Evolutionary conservation across 2,888 invertebrate genomes (phyloP), one percentile per base, ranked within the genome.

Genomic region (Slavum lentiscoides): DNA sequence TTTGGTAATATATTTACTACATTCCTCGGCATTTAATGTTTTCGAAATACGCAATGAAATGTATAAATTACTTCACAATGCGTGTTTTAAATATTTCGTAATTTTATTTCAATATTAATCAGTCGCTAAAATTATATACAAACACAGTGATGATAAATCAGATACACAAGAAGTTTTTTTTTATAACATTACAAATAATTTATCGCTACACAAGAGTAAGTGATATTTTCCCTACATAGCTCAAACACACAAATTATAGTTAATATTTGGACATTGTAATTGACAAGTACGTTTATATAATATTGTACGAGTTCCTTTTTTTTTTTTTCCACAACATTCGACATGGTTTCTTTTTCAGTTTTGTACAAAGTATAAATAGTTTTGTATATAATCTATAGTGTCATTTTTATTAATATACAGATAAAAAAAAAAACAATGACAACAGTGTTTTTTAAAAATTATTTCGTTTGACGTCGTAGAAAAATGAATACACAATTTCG

Each of bases 101-200:
- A 68, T 59, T 75, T 59, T 68, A 76, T 76, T 76, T 68, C 59
- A 76, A 43, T 53, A 43, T 43, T 43, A 43, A 70, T 77, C 77
- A 77, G 77, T 77, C 77, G 37, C 77, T 77, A 77, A 77, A 77
- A 62, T 69, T 62, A 77, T 77, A 17, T 77, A 77, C 77, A 77
- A 30, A 30, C 30, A 30, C 30, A 30, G 30, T 30, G n/a, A 37
- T 69, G 49, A 76, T 21, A 76, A 73, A 70, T 59, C 30, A 70
- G 61, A 77, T 70, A 77, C 69, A 76, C 68, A 76, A 68, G 68
- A 75, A 67, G 66, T 68, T 19, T 55, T 59, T 55, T 59, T 67
- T 75, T 67, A 66, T 67, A 66, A 37, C 53, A 58, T 67, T 76
- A 76, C 11, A 59, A 66, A 64, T n/a, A 43, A 49, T 49, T 59